Evolutionary conservation across 2,113 vertebrate genomes (phyloP).

Genomic region (Oncorhynchus nerka): DNA sequence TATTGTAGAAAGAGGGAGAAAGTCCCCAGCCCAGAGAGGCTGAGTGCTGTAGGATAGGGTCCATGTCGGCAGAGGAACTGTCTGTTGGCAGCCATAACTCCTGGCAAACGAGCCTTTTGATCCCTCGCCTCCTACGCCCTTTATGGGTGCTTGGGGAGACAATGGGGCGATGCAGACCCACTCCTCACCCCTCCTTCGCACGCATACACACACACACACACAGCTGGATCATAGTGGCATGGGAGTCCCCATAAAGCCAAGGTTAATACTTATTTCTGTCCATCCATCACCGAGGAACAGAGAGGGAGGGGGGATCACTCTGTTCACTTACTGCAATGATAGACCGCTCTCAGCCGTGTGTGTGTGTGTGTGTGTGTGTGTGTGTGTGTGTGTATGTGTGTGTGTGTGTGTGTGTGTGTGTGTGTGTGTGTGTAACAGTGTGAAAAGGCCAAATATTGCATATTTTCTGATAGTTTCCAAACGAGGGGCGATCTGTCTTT

Average conservation of each 20-base stretch:
- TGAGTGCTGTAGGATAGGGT: not conserved
- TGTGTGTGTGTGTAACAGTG: conserved; percentile 14
- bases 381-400: conserved; percentile 18
- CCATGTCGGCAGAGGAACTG: not conserved
- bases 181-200: conserved; percentile 12
- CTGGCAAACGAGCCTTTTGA: conserved; percentile 68
- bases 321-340: conserved; percentile 56
- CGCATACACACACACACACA: conserved; percentile 27
- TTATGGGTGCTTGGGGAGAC: conserved; percentile 78
- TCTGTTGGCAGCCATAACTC: conserved; percentile 58
- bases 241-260: too few relatives aligned
- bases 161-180: conserved; percentile 66
- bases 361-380: conserved; percentile 16
- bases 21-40: too few relatives aligned
- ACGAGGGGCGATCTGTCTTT: conserved; percentile 60
- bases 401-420: not conserved
- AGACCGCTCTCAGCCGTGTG: conserved; percentile 40
- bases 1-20: too few relatives aligned
- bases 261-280: conserved; percentile 3
- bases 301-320: conserved; percentile 56
- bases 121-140: conserved; percentile 68
- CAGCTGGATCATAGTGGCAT: conserved; percentile 36
- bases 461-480: conserved; percentile 59
- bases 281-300: conserved; percentile 12
- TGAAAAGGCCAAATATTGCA: conserved; percentile 68